Evolutionary conservation across 2,797 vertebrate species (phyloP).

Genomic region (Clamator glandarius): DNA sequence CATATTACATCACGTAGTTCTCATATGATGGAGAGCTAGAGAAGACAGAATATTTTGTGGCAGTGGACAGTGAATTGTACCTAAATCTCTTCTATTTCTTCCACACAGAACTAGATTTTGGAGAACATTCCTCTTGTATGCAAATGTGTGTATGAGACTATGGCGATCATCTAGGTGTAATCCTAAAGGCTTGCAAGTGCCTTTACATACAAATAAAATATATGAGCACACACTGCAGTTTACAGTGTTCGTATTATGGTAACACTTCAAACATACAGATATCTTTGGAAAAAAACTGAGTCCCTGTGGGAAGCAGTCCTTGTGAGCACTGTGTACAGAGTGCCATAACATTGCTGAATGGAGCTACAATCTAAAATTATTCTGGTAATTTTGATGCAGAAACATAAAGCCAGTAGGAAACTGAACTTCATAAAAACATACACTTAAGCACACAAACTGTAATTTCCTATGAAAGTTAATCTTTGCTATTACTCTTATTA

Average conservation of each 20-base stretch:
- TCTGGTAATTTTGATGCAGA: background rate
- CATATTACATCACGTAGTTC: background rate
- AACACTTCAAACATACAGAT: background rate
- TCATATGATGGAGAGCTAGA: background rate
- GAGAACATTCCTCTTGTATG: background rate
- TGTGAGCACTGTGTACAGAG: background rate
- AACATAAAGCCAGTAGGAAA: constrained; percentile 30
- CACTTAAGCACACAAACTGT: background rate
- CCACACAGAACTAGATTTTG: background rate
- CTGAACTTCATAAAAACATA: constrained; percentile 33
- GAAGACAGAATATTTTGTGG: background rate
- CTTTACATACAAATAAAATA: background rate
- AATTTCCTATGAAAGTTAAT: constrained; percentile 53
- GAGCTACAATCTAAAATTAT: background rate
- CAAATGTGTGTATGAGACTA: background rate
- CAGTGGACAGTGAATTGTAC: fast-evolving
- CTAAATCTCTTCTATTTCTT: background rate
- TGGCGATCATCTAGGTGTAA: fast-evolving
- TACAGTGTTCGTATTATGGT: background rate
- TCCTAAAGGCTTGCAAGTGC: background rate
- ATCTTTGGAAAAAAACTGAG: background rate
- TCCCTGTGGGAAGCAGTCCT: background rate
- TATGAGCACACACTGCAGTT: background rate
- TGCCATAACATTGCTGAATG: background rate
- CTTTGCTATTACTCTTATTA: constrained; percentile 40